Evolutionary conservation across 2,113 vertebrate genomes (phyloP).

Genomic region (Alethe castanea): DNA sequence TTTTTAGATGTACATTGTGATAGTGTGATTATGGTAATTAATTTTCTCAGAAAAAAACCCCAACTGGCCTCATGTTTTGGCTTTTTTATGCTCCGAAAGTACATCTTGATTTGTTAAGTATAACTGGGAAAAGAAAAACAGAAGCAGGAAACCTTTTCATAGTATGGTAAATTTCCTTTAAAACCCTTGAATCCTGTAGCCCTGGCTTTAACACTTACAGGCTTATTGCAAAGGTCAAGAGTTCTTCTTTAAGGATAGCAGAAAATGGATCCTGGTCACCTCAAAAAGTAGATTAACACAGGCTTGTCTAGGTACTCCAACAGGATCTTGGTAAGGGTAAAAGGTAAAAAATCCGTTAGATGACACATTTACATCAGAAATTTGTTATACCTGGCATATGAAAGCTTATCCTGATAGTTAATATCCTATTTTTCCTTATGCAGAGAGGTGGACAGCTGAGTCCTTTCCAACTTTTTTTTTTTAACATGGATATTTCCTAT

Average conservation of each 20-base stretch:
- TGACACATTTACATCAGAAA: fast-evolving
- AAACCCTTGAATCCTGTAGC: not conserved
- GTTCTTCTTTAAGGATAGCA: not conserved
- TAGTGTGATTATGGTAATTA: not conserved
- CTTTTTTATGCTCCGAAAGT: not conserved
- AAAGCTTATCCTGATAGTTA: not conserved
- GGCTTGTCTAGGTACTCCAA: not conserved
- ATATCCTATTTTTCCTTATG: not conserved
- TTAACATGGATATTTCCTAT: not conserved
- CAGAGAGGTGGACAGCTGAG: not conserved
- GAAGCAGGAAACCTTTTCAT: not conserved
- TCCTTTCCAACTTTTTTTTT: not conserved
- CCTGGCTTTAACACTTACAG: not conserved
- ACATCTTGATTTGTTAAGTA: not conserved
- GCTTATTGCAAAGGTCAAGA: not conserved
- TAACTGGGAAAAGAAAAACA: not conserved
- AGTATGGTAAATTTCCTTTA: not conserved
- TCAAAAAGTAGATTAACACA: not conserved
- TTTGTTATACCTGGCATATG: not conserved
- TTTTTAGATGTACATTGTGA: not conserved
- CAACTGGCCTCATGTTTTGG: not conserved
- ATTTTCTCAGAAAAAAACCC: not conserved
- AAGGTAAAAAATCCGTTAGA: not conserved
- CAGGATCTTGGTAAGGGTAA: not conserved
- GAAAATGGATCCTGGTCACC: not conserved